A percentile compares a stretch with the other conserved stretches of the same genome.
These are phyloP conservation scores for Rhea pennata DNA, from an alignment of 2,113 vertebrate species.

Conservation along the genomic window DNA sequence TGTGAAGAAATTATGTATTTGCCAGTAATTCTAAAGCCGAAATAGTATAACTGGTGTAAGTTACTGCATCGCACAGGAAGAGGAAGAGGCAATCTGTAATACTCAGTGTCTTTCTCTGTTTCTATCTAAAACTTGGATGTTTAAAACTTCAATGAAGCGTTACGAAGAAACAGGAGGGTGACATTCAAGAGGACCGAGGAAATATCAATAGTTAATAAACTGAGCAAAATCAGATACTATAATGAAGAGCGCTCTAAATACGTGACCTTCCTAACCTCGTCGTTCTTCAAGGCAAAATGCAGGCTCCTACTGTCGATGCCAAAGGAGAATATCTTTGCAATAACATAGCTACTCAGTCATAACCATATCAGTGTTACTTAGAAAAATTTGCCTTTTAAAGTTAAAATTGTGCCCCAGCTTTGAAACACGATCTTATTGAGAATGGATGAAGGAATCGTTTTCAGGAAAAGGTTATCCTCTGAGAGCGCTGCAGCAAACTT, in stretches of 20 bases:
- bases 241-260: not conserved
- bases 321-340: not conserved
- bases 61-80: rapidly evolving
- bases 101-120: not conserved
- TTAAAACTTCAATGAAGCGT: not conserved
- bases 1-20: not conserved
- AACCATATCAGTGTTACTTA: not conserved
- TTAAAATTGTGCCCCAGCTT: not conserved
- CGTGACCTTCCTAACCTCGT: not conserved
- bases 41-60: not conserved
- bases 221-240: not conserved
- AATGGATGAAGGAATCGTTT: not conserved
- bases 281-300: not conserved
- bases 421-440: not conserved
- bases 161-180: not conserved
- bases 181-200: not conserved
- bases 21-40: not conserved
- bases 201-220: not conserved
- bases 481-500: not conserved
- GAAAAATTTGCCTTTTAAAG: not conserved
- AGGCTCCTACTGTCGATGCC: not conserved
- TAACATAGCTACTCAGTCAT: rapidly evolving
- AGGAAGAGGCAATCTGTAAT: not conserved
- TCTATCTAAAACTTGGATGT: not conserved
- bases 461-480: not conserved